phyloP scores from a whole-genome alignment of 1,140 invertebrate genomes.

The Papilio glaucus region DNA sequence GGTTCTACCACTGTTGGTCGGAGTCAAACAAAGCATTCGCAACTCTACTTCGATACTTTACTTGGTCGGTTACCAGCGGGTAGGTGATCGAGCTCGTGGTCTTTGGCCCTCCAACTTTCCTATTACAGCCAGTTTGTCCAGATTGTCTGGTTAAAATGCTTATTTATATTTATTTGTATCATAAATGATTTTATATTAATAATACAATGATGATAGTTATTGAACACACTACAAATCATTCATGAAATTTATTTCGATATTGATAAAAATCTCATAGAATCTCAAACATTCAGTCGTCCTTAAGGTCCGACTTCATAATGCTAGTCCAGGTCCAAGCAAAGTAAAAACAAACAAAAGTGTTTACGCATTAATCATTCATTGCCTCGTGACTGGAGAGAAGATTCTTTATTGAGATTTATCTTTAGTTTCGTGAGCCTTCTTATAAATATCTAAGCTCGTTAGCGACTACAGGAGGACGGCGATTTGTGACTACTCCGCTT shows the following conservation, averaged over 20 bases:
- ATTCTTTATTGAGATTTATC: constrained; percentile 75
- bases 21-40: no score
- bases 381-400: constrained; percentile 51
- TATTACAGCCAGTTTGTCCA: no score
- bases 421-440: constrained; percentile 46
- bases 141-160: no score
- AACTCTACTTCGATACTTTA: no score
- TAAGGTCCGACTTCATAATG: not conserved
- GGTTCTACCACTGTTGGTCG: no score
- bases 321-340: constrained; percentile 54
- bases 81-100: no score
- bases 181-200: no score
- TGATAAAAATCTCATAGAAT: not conserved
- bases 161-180: no score
- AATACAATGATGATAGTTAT: no score
- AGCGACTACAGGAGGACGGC: not conserved
- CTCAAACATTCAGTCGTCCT: not conserved
- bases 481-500: constrained; percentile 8
- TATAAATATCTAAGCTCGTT: constrained; percentile 23
- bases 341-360: constrained; percentile 76
- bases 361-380: constrained; percentile 77
- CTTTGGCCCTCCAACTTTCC: no score
- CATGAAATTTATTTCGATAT: not conserved
- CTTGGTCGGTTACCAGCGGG: no score
- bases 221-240: no score